Evolutionary conservation across 1,140 invertebrate genomes (phyloP).

Genomic region (Papilio dardanus): DNA sequence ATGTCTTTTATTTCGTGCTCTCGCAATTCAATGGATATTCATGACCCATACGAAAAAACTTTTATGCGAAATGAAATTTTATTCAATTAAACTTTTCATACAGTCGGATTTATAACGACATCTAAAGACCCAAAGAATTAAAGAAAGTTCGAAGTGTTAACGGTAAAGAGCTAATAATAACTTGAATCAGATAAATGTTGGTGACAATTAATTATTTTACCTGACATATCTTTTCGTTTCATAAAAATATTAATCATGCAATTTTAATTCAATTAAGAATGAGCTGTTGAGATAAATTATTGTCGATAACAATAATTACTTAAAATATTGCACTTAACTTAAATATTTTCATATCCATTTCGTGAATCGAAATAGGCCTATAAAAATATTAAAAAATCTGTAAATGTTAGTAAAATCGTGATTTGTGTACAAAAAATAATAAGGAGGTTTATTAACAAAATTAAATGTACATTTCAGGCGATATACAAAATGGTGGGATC

Average conservation of each 20-base stretch:
- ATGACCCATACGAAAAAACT: background rate
- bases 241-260: background rate
- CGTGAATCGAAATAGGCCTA: too few relatives aligned
- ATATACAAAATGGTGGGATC: conserved; percentile 99
- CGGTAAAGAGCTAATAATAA: background rate
- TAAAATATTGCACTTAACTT: too few relatives aligned
- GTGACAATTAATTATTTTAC: background rate
- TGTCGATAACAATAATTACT: too few relatives aligned
- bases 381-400: too few relatives aligned
- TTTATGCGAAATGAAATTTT: background rate
- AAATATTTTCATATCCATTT: too few relatives aligned
- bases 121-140: background rate
- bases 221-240: background rate
- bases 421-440: background rate
- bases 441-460: background rate
- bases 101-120: background rate
- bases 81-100: background rate
- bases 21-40: background rate
- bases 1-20: background rate
- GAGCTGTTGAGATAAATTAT: too few relatives aligned
- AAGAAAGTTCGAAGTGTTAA: background rate
- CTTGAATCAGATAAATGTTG: background rate
- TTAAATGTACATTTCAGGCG: conserved; percentile 86
- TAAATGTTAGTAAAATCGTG: too few relatives aligned
- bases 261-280: background rate